Percentiles rank a stretch among this genome's conserved stretches.
phyloP scores from a whole-genome alignment of 64 coral and sea anemone genomes.

The Acropora tenuis region DNA sequence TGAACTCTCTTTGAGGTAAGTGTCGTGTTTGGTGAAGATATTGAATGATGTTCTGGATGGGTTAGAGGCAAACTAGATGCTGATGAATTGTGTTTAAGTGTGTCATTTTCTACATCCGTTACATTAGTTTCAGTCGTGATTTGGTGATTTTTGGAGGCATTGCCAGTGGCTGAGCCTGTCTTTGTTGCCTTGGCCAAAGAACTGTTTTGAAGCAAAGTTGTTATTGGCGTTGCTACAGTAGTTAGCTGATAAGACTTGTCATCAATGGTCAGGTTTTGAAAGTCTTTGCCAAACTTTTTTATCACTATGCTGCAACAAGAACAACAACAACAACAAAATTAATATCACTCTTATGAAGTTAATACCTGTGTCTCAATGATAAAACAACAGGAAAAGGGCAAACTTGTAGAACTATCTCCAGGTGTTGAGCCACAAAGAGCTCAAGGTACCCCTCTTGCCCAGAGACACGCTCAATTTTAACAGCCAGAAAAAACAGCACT shows the following conservation, averaged over 20 bases:
- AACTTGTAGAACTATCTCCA: too few relatives aligned
- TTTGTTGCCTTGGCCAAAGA: neutral
- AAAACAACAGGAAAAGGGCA: too few relatives aligned
- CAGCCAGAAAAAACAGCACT: too few relatives aligned
- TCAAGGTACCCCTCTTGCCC: too few relatives aligned
- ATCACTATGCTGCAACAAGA: neutral
- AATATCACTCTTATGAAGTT: neutral
- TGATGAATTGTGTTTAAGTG: neutral
- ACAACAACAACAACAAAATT: neutral
- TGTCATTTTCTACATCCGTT: neutral
- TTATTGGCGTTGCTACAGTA: neutral
- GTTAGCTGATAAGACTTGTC: neutral
- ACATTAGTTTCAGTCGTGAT: neutral
- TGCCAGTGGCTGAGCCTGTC: neutral
- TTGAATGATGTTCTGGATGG: neutral
- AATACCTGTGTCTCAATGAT: too few relatives aligned
- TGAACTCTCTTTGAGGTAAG: neutral
- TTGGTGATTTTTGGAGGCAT: neutral
- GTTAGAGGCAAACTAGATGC: neutral
- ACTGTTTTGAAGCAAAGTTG: neutral
- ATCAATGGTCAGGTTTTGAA: neutral
- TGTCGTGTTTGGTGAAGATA: neutral
- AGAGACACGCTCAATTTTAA: too few relatives aligned
- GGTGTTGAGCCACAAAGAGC: too few relatives aligned
- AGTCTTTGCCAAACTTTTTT: constrained; percentile 7